Evolutionary conservation across 2,797 vertebrate species (phyloP), one percentile per base, ranked within the genome.

Genomic region (Decapterus maruadsi): DNA sequence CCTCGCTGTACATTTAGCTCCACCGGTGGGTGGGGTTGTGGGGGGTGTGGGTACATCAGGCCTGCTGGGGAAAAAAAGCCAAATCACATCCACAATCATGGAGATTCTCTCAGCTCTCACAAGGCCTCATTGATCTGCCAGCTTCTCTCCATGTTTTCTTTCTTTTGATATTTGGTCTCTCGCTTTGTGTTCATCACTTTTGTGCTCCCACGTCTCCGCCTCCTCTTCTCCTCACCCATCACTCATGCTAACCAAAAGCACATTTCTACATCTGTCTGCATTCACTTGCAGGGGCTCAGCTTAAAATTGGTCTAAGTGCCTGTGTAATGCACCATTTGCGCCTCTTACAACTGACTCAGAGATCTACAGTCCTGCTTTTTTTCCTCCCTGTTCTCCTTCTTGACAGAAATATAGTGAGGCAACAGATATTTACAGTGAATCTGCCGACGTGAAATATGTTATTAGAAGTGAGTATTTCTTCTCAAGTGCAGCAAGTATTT

Each of bases 401-500:
- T 63, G 55, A 67, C 17, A 63, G 22, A 50, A 55, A 62, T 54
- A 40, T 26, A 19, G 36, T 7, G 19, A 72, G 16, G 7, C 38
- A 20, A 63, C 17, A 57, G 17, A 48, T 83, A 78, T 82, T 87
- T 85, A 60, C 58, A 50, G 36, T 75, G 40, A 26, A 83, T 60
- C 61, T 48, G 63, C 61, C 48, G 40, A 63, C 70, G 60, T 61
- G 9, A 57, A 36, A 56, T 34, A 48, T 50, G 53, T 73, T 55
- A 58, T 66, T 65, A 45, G 16, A 16, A 48, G 48, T 64, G 6
- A 48, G 22, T 54, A 4, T 72, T 61, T 55, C 20, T 26, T 5
- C 61, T 68, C 13, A 72, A 71, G 29, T 54, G 40, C 17, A 43
- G 17, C 40, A n/a, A 40, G 19, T 40, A 45, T 42, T 62, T 68